Evolutionary conservation across 2,888 invertebrate species (phyloP), one percentile per base, ranked within the genome.

Genomic region (Drosophila infuscata): DNA sequence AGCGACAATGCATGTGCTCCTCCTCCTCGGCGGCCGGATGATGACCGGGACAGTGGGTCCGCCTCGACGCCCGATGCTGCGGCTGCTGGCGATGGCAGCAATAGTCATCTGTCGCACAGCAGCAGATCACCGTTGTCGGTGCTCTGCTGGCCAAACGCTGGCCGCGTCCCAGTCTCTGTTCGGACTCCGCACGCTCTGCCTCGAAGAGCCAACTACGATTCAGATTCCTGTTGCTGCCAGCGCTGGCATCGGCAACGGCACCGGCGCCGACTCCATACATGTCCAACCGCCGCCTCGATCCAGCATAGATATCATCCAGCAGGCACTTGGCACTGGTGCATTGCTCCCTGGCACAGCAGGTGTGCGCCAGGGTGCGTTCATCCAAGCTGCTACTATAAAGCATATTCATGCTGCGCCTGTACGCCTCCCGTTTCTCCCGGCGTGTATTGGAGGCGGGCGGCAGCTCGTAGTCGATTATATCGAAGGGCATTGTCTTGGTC

Each of bases 391-490:
- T 91, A 78, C 91, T 91, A 65, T 91, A 92, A 46, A 90, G 86
- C 83, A 91, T 87, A 71, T 92, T 90, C 72, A 92, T 91, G 79
- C 90, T 92, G 52, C 92, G 91, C 33, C 92, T 85, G 69, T 90
- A 90, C 5, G 92, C 90, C 41, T 93, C 91, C 41, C 92, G 90
- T 58, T 92, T 92, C 58, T 92, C 92, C 15, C 92, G 91, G 3
- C 93, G 83, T 33, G 90, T 85, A 30, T 88, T 82, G 17, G 82
- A 70, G n/a, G 90, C 81, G 4, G 90, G 92, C 3, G 93, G 93
- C 67, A 92, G 82, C 65, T 93, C 92, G 63, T 92, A 93, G 85
- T 93, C 93, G 63, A 93, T 93, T 59, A 92, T 92, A 74, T 93
- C 93, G 68, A 93, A 93, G n/a, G 93, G 93, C 79, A 91, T 92